phyloP scores from a whole-genome alignment of 1,140 invertebrate genomes.

The Lucilia cuprina region DNA sequence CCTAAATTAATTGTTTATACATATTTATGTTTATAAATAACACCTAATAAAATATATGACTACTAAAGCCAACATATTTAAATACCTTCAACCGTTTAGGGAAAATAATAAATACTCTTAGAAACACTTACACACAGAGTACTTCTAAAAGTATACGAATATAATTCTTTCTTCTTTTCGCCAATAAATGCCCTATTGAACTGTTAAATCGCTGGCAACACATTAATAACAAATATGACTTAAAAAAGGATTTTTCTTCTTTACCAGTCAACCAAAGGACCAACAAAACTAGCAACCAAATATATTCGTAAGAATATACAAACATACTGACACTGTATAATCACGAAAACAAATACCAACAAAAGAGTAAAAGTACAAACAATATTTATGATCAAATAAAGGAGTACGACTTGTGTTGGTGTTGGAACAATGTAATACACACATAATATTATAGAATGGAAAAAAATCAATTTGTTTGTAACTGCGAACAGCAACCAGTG shows the following conservation, averaged over 20 bases:
- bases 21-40: no score
- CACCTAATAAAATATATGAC: neutral
- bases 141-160: neutral
- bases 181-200: conserved; percentile 31
- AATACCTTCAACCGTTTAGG: no score
- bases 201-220: conserved; percentile 23
- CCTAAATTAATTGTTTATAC: no score
- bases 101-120: no score
- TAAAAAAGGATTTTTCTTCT: conserved; percentile 18
- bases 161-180: neutral
- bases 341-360: neutral
- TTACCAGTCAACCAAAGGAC: neutral
- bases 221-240: conserved; percentile 29
- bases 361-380: conserved; percentile 8
- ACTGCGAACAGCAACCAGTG: neutral
- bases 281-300: conserved; percentile 1
- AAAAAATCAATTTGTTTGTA: neutral
- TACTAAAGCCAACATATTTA: neutral
- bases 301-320: neutral
- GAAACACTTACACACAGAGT: no score
- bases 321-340: neutral
- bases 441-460: neutral
- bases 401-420: neutral
- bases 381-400: conserved; percentile 32
- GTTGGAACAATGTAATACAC: no score